A percentile compares a stretch with the other conserved stretches of the same genome.
These are phyloP conservation scores for Macropus fuliginosus DNA, from an alignment of 2,797 vertebrate genomes.

Conservation along the genomic window DNA sequence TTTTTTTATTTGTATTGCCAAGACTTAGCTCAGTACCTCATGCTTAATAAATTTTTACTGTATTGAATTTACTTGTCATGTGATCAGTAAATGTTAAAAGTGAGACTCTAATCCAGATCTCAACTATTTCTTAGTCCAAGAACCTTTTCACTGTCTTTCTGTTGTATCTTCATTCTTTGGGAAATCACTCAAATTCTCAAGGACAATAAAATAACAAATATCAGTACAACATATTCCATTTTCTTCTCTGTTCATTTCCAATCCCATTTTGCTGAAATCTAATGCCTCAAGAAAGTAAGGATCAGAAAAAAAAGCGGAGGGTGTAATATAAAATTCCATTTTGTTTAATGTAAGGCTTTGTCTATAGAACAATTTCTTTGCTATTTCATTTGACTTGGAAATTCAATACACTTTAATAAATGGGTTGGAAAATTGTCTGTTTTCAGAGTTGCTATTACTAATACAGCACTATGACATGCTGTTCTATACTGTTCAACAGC, in stretches of 20 bases:
- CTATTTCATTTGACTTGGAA: constrained; percentile 65
- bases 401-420: constrained; percentile 69
- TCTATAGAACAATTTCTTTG: constrained; percentile 36
- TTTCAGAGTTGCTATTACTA: constrained; percentile 64
- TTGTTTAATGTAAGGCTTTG: background rate
- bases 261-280: background rate
- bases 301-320: constrained; percentile 21
- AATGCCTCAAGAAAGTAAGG: background rate
- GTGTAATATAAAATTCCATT: background rate
- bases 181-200: background rate
- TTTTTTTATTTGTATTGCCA: background rate
- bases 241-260: background rate
- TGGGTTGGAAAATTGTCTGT: constrained; percentile 67
- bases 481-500: constrained; percentile 52
- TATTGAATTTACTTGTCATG: background rate
- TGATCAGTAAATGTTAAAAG: background rate
- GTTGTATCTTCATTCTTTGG: background rate
- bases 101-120: background rate
- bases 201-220: background rate
- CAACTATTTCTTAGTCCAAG: background rate
- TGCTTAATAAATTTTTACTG: background rate
- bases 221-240: background rate
- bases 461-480: constrained; percentile 12
- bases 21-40: background rate
- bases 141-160: background rate